Evolutionary conservation across 2,888 invertebrate genomes (phyloP).

Genomic region (Zonitis immaculata): DNA sequence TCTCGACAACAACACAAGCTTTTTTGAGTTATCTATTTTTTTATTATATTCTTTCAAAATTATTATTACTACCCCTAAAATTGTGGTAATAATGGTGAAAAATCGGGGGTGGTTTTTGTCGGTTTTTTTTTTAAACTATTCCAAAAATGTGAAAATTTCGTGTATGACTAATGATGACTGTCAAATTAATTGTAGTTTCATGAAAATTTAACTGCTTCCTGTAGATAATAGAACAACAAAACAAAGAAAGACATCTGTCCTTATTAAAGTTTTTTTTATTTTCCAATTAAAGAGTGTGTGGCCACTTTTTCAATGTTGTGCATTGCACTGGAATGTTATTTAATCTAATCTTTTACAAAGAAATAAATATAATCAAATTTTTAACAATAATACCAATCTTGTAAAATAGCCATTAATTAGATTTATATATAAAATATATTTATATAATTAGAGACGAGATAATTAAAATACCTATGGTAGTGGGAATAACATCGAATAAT

Average conservation of each 20-base stretch:
- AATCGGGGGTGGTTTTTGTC: too few species aligned
- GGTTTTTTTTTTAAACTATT: too few species aligned
- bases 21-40: too few species aligned
- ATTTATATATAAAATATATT: too few species aligned
- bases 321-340: not conserved
- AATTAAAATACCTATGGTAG: not conserved
- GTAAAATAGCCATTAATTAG: not conserved
- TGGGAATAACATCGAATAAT: not conserved
- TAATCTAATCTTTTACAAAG: not conserved
- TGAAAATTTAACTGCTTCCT: slow-evolving; percentile 7
- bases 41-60: too few species aligned
- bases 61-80: too few species aligned
- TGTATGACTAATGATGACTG: not conserved
- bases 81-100: too few species aligned
- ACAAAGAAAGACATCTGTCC: slow-evolving; percentile 8
- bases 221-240: slow-evolving; percentile 1
- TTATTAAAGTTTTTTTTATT: slow-evolving; percentile 15
- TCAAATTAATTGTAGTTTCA: slow-evolving; percentile 1
- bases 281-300: slow-evolving; percentile 15
- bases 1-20: too few species aligned
- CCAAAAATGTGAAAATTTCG: not conserved
- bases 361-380: not conserved
- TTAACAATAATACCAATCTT: not conserved
- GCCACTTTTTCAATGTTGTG: not conserved
- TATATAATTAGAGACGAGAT: too few species aligned